Conservation (phyloP, 1,140 invertebrate species). For the Pseudomyrmex gracilis region DNA sequence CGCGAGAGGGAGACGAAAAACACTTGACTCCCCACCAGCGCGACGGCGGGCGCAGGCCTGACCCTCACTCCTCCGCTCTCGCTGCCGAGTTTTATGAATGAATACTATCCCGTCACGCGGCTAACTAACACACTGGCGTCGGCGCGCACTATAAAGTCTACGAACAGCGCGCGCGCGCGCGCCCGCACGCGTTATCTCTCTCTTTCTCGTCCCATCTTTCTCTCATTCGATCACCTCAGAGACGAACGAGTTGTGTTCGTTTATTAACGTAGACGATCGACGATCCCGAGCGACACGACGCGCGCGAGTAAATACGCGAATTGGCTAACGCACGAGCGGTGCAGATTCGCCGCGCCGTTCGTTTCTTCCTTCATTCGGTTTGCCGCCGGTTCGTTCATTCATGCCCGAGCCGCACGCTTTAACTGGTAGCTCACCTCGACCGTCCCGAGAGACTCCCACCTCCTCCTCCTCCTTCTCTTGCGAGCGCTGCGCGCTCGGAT, state of each 20-base stretch:
- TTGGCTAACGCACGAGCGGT: slow-evolving; percentile 39
- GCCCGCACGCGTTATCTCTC: slow-evolving; percentile 13
- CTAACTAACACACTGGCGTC: slow-evolving; percentile 61
- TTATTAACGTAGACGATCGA: neutral
- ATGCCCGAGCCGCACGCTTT: slow-evolving; percentile 68
- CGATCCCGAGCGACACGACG: neutral
- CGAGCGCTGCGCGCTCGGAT: slow-evolving; percentile 3
- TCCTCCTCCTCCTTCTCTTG: slow-evolving; percentile 18
- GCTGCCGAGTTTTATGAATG: slow-evolving; percentile 83
- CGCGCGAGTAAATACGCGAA: neutral
- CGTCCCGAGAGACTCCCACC: slow-evolving; percentile 45
- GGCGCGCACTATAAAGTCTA: slow-evolving; percentile 53
- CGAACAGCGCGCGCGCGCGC: slow-evolving; percentile 37
- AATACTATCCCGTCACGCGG: slow-evolving; percentile 80
- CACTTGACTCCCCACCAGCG: slow-evolving; percentile 36
- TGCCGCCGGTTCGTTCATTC: slow-evolving; percentile 68
- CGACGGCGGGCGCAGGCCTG: slow-evolving; percentile 61
- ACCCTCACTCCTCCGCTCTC: slow-evolving; percentile 72
- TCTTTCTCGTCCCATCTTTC: slow-evolving; percentile 1
- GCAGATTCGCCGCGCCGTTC: slow-evolving; percentile 40
- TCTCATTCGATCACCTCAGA: neutral
- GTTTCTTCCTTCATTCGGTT: slow-evolving; percentile 70
- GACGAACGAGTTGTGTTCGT: neutral
- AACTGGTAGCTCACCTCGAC: slow-evolving; percentile 60
- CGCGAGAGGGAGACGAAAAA: slow-evolving; percentile 51